These are phyloP conservation scores for Micromussa lordhowensis DNA, from an alignment of 92 coral and sea anemone genomes.

Conservation along the genomic window DNA sequence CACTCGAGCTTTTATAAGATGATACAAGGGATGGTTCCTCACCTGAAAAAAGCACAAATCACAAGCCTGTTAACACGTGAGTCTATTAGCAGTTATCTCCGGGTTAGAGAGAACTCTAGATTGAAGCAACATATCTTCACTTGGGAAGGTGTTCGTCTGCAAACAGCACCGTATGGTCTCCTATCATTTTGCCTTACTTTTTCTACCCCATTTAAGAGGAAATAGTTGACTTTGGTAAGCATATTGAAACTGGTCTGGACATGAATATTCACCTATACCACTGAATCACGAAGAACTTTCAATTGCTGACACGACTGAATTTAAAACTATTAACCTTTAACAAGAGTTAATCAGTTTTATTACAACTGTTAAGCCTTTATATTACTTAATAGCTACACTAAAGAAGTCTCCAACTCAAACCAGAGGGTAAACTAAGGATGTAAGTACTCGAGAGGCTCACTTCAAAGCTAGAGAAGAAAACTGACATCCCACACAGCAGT, in stretches of 20 bases:
- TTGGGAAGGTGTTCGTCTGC: background rate
- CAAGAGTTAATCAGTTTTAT: too few species aligned
- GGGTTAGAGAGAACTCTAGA: background rate
- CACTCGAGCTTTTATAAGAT: conserved; percentile 96
- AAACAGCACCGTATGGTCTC: background rate
- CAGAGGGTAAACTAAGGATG: too few species aligned
- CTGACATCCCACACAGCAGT: background rate
- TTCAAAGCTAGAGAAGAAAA: background rate
- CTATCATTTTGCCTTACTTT: background rate
- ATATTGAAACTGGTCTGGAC: too few species aligned
- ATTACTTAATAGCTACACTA: too few species aligned
- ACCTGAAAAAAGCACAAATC: conserved; percentile 66
- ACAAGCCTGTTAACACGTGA: background rate
- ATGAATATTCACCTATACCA: too few species aligned
- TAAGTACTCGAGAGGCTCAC: too few species aligned
- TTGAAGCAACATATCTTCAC: too few species aligned
- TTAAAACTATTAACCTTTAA: too few species aligned
- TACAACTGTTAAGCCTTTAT: too few species aligned
- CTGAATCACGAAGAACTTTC: background rate
- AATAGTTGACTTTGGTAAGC: too few species aligned
- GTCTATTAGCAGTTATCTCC: too few species aligned
- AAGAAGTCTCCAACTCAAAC: too few species aligned
- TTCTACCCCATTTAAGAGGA: background rate
- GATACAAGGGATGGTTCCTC: conserved; percentile 93
- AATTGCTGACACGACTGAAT: background rate